Evolutionary conservation across 2,888 invertebrate genomes (phyloP), one percentile per base, ranked within the genome.

Genomic region (Campoplex capitator): DNA sequence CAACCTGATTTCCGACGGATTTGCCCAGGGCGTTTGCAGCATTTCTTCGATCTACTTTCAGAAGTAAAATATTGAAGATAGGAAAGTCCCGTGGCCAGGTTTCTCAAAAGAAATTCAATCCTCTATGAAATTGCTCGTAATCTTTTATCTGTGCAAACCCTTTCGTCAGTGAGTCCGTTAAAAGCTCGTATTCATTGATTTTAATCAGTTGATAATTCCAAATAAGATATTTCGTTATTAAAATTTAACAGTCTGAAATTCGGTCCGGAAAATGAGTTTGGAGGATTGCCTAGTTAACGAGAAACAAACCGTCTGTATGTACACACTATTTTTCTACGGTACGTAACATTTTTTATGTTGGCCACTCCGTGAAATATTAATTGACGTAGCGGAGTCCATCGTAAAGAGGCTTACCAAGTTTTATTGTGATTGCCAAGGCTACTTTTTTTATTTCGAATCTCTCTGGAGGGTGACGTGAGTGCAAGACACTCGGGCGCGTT

Each of bases 371-470:
- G 11, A 2, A 28, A 58, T 28, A 58, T 32, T 28, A 58, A 28
- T 32, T 58, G 13, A 13, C 58, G 54, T 28, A 16, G 45, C 28
- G 8, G 38, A 38, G 9, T 32, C 16, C 9, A 45, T 42, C 54
- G 70, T 54, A 56, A 23, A 56, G 65, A 67, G 65, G 51, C 38
- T 13, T 62, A 38, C 6, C n/a, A 68, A 32, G 28, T 56, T 71
- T 70, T 45, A 70, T n/a, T 79, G 70, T 16, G 45, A 79, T 71
- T 56, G 79, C 13, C 70, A 58, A 79, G 79, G 70, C 48, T 58
- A 23, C 45, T 18, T 71, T 42, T 42, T 28, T 71, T 71, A 71
- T 45, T 35, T 68, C 38, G 23, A 67, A 70, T 71, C 28, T 68
- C 18, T 28, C 56, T 16, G 58, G 70, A 70, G 58, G 45, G 56